Evolutionary conservation across 1,140 invertebrate species (phyloP).

Genomic region (Amyelois transitella): DNA sequence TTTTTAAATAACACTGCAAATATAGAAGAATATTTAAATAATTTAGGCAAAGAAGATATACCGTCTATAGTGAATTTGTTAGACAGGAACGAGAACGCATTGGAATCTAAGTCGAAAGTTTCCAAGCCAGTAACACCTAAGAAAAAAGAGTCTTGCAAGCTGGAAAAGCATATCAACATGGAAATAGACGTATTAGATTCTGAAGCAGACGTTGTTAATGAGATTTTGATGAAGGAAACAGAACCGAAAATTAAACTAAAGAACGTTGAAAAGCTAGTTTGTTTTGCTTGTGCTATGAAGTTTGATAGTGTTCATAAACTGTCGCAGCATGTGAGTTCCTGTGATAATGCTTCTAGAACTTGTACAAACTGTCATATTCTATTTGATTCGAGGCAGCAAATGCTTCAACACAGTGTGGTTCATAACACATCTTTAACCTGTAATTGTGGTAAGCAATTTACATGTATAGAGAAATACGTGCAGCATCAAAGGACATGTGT

Average conservation of each 20-base stretch:
- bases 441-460: slow-evolving; percentile 46
- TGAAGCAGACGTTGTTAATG: slow-evolving; percentile 50
- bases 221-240: slow-evolving; percentile 41
- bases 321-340: slow-evolving; percentile 48
- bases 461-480: slow-evolving; percentile 29
- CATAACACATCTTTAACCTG: slow-evolving; percentile 38
- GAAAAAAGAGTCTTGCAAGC: slow-evolving; percentile 37
- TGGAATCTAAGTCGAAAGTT: slow-evolving; percentile 20
- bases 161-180: slow-evolving; percentile 35
- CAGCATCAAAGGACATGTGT: slow-evolving; percentile 42
- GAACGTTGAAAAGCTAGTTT: slow-evolving; percentile 13
- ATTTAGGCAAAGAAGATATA: slow-evolving; percentile 64
- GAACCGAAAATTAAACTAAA: slow-evolving; percentile 27
- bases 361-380: slow-evolving; percentile 47
- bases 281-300: slow-evolving; percentile 46
- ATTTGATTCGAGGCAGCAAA: slow-evolving; percentile 55
- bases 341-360: slow-evolving; percentile 46
- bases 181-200: slow-evolving; percentile 57
- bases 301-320: slow-evolving; percentile 44
- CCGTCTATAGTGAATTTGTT: slow-evolving; percentile 61
- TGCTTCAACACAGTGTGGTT: slow-evolving; percentile 37
- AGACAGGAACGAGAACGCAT: slow-evolving; percentile 40
- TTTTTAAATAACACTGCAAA: slow-evolving; percentile 66
- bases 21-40: slow-evolving; percentile 65
- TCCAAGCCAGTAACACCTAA: slow-evolving; percentile 47